A percentile compares a stretch with the other conserved stretches of the same genome.
phyloP scores from a whole-genome alignment of 2,113 vertebrate species.

The Scortum barcoo region DNA sequence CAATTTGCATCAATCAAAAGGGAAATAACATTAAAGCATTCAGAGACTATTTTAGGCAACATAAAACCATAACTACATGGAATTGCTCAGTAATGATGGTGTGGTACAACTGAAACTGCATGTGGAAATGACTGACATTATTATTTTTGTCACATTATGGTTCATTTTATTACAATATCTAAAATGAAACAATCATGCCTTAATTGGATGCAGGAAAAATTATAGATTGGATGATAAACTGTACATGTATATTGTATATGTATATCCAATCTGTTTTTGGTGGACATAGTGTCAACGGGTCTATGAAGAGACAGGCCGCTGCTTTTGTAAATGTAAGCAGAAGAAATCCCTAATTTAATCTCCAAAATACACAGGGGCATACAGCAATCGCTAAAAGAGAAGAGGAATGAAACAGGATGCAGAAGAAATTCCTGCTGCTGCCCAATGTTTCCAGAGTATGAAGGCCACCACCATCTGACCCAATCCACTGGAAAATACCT shows the following conservation, averaged over 20 bases:
- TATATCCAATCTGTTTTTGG: not conserved
- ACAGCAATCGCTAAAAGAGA: not conserved
- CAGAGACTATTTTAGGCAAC: not conserved
- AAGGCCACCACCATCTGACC: constrained; percentile 2
- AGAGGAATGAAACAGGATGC: constrained; percentile 9
- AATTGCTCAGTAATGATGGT: not conserved
- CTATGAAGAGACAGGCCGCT: not conserved
- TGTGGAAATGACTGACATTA: not conserved
- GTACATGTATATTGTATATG: no score
- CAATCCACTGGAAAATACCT: constrained; percentile 37
- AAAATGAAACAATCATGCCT: not conserved
- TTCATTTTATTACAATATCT: not conserved
- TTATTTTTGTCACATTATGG: not conserved
- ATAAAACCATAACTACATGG: not conserved
- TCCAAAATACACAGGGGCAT: not conserved
- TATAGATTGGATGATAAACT: no score
- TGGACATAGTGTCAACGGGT: not conserved
- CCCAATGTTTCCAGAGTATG: constrained; percentile 10
- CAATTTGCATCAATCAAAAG: constrained; percentile 13
- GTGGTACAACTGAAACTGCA: not conserved
- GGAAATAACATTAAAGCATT: constrained; percentile 17
- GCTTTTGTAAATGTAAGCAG: not conserved
- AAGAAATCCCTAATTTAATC: not conserved
- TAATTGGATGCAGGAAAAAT: not conserved
- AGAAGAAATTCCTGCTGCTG: not conserved